Evolutionary conservation across 2,888 invertebrate species (phyloP).

Genomic region (Scelioninae gen. 2): DNA sequence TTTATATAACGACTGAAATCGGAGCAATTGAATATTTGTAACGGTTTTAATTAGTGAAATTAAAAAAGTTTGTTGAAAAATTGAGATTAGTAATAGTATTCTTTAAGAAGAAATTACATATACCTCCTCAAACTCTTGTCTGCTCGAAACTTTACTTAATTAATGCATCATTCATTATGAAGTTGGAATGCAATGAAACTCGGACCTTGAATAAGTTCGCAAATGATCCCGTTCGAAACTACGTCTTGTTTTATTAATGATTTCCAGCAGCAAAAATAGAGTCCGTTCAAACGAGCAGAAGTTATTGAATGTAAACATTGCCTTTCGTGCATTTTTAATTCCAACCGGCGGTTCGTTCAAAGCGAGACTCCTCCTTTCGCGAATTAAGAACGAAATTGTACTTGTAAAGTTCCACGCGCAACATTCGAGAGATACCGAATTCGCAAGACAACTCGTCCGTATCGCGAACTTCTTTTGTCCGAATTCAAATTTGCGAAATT

Average conservation of each 20-base stretch:
- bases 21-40: background rate
- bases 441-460: too few relatives aligned
- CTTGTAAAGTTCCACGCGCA: too few relatives aligned
- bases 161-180: constrained; percentile 40
- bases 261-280: constrained; percentile 3
- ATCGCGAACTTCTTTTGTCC: too few relatives aligned
- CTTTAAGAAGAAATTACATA: constrained; percentile 15
- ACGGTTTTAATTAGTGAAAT: background rate
- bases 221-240: constrained; percentile 15
- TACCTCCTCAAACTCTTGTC: constrained; percentile 18
- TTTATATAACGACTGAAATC: background rate
- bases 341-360: too few relatives aligned
- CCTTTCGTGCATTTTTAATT: too few relatives aligned
- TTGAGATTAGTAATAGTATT: constrained; percentile 15
- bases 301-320: constrained; percentile 6
- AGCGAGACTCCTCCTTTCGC: too few relatives aligned
- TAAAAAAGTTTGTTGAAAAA: constrained; percentile 21
- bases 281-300: background rate
- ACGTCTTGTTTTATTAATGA: constrained; percentile 26
- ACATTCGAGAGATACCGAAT: too few relatives aligned
- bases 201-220: constrained; percentile 39
- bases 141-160: constrained; percentile 33
- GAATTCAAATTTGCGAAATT: too few relatives aligned
- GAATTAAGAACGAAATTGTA: too few relatives aligned
- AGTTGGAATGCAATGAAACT: constrained; percentile 32